phyloP scores from a whole-genome alignment of 2,888 invertebrate species.

The Podotricha telesiphe region DNA sequence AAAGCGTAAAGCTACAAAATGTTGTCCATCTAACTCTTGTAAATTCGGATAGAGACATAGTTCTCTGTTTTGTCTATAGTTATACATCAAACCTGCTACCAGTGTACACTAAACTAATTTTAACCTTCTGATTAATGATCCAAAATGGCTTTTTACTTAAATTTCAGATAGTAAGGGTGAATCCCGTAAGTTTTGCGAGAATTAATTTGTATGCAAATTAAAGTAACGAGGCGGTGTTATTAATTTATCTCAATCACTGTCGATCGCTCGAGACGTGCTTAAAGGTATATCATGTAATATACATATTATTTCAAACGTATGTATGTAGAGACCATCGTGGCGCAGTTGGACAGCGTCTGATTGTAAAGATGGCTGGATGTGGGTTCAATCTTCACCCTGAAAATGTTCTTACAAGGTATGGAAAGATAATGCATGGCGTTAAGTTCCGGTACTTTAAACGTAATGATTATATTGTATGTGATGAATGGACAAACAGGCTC shows the following conservation, averaged over 20 bases:
- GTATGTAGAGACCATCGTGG: not conserved
- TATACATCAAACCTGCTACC: not conserved
- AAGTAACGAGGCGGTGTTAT: conserved; percentile 58
- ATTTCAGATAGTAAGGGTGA: conserved; percentile 47
- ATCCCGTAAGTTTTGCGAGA: conserved; percentile 70
- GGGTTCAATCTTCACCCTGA: too few species aligned
- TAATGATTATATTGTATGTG: too few species aligned
- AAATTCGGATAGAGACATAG: not conserved
- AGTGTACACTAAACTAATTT: not conserved
- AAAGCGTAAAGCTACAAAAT: too few species aligned
- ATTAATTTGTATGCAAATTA: conserved; percentile 78
- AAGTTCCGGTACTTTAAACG: too few species aligned
- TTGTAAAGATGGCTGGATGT: too few species aligned
- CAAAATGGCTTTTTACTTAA: conserved; percentile 9
- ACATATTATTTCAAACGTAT: conserved; percentile 29
- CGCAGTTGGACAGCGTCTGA: too few species aligned
- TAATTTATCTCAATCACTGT: conserved; percentile 51
- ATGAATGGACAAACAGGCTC: too few species aligned
- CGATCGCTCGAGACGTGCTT: conserved; percentile 41
- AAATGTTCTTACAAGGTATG: too few species aligned
- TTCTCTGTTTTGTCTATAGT: not conserved
- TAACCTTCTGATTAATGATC: not conserved
- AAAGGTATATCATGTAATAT: conserved; percentile 24
- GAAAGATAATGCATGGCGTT: too few species aligned
- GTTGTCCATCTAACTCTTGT: too few species aligned